These are phyloP conservation scores for Nebria brevicollis DNA, from an alignment of 2,888 invertebrate species.

Conservation along the genomic window DNA sequence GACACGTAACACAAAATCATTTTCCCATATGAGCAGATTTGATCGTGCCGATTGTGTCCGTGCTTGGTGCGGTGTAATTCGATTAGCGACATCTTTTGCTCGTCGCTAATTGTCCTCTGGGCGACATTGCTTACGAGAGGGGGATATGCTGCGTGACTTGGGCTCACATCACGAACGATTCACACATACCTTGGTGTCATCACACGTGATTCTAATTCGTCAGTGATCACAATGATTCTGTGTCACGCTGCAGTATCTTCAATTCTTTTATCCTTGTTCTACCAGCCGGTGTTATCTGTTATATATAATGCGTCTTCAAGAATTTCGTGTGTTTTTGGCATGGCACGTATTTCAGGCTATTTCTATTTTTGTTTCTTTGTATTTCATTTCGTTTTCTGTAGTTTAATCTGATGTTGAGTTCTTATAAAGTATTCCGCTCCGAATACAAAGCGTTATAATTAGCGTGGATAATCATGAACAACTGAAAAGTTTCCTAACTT, in stretches of 20 bases:
- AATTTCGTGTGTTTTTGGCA: conserved; percentile 12
- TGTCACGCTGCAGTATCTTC: background rate
- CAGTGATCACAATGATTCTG: background rate
- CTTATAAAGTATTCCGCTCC: conserved; percentile 30
- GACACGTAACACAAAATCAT: background rate
- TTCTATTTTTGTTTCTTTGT: background rate
- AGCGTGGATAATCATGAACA: conserved; percentile 30
- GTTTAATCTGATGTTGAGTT: conserved; percentile 21
- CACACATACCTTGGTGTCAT: conserved; percentile 34
- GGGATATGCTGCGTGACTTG: conserved; percentile 37
- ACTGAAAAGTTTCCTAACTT: conserved; percentile 33
- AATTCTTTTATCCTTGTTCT: background rate
- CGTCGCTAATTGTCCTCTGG: conserved; percentile 40
- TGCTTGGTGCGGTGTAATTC: conserved; percentile 22
- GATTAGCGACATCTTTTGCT: conserved; percentile 35
- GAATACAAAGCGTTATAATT: conserved; percentile 45
- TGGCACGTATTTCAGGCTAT: conserved; percentile 3
- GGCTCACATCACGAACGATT: conserved; percentile 23
- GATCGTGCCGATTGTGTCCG: background rate
- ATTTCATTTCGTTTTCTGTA: background rate
- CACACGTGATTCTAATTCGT: conserved; percentile 38
- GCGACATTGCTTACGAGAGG: background rate
- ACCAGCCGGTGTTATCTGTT: background rate
- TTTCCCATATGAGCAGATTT: background rate
- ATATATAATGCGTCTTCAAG: background rate